Base-by-base conservation (phyloP, 2,113 vertebrate genomes). In the Mobula birostris region DNA sequence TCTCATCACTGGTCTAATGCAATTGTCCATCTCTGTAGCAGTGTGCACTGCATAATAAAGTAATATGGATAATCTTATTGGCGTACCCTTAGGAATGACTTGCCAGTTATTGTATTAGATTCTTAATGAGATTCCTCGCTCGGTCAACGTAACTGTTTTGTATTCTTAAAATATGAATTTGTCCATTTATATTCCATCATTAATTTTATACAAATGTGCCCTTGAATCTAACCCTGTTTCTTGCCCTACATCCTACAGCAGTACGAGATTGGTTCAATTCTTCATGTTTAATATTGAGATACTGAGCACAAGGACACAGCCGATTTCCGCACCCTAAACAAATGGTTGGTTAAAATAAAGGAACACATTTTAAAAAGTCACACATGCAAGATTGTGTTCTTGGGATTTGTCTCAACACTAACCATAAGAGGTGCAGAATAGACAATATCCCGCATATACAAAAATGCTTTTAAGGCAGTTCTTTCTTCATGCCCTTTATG, bases 41-140 rank as follows among this genome's bases (percentile, higher is more conserved):
- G 98, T 97, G 97, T 32, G 97, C 97, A 97, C 98, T 97, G 98
- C 98, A 98, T 98, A 99, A 99, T 98, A 98, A 98, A 98, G 97
- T 98, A 98, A 99, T 98, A 98, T 97, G 97, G 97, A 96, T 99
- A 98, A 99, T 99, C 97, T 98, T 97, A 98, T 99, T 99, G 98
- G 96, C 96, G 95, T 96, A 95, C 97, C 96, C 97, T 97, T 96
- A 96, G 97, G 98, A 99, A 98, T 97, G 98, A 97, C 98, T 98
- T 97, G 98, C 96, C 97, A 97, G 97, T 99, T 99, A 99, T 99
- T 99, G 97, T 98, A 98, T 99, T 99, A 99, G 97, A 97, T 98
- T 97, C 97, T 97, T 99, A 98, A 99, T 99, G 98, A 99, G 98
- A 99, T 98, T 99, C 97, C 97, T 97, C 96, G 97, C 97, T 97